These are phyloP conservation scores for Euura lappo DNA, from an alignment of 1,140 invertebrate species.

Conservation along the genomic window DNA sequence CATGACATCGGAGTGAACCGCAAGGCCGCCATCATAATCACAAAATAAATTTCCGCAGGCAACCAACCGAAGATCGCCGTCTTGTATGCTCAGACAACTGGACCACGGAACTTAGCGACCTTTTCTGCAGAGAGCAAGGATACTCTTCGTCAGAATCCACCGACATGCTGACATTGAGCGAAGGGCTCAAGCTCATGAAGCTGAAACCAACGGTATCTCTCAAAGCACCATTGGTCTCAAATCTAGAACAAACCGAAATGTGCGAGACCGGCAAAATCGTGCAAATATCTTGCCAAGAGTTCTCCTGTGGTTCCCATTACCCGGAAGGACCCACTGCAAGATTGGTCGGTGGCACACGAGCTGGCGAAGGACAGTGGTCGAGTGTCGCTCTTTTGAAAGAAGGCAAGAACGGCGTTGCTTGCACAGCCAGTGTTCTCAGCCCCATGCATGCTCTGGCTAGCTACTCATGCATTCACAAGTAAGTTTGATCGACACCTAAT, in stretches of 20 bases:
- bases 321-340: conserved; percentile 53
- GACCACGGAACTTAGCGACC: conserved; percentile 62
- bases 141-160: conserved; percentile 57
- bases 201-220: conserved; percentile 49
- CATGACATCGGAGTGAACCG: conserved; percentile 17
- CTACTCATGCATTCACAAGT: conserved; percentile 65
- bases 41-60: conserved; percentile 31
- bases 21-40: too few species aligned
- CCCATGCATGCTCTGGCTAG: conserved; percentile 66
- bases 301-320: conserved; percentile 60
- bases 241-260: conserved; percentile 52
- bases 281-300: conserved; percentile 65
- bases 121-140: conserved; percentile 63
- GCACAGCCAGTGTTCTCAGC: conserved; percentile 66
- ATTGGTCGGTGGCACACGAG: conserved; percentile 59
- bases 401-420: conserved; percentile 60
- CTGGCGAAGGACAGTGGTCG: conserved; percentile 63
- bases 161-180: conserved; percentile 39
- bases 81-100: conserved; percentile 63
- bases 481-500: conserved; percentile 19
- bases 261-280: conserved; percentile 59
- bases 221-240: conserved; percentile 48
- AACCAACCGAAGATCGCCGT: conserved; percentile 52
- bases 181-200: conserved; percentile 43
- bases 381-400: conserved; percentile 64